Conservation (phyloP, 2,888 invertebrate genomes). For the Synergus umbraculus region DNA sequence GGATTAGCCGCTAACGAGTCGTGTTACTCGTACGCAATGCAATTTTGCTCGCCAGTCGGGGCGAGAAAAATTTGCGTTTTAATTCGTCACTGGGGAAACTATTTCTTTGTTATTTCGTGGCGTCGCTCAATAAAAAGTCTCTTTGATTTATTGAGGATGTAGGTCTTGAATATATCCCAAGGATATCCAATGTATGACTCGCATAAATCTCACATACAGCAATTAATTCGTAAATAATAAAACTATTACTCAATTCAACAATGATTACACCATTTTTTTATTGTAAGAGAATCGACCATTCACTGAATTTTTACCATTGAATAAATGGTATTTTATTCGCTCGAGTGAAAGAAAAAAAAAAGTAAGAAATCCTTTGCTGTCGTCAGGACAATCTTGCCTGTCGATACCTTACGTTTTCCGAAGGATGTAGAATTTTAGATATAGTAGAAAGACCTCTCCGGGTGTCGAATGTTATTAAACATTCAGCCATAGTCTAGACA, state of each 20-base stretch:
- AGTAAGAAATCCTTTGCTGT: background rate
- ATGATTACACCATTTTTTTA: no score
- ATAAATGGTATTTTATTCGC: background rate
- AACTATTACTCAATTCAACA: no score
- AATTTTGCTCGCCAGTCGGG: slow-evolving; percentile 60
- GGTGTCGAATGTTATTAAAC: slow-evolving; percentile 37
- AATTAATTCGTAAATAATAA: no score
- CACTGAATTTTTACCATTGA: background rate
- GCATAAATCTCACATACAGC: no score
- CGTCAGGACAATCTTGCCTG: slow-evolving; percentile 34
- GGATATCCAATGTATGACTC: no score
- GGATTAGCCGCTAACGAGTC: slow-evolving; percentile 74
- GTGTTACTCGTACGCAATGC: slow-evolving; percentile 68
- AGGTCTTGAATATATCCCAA: no score
- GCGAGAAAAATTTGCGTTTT: slow-evolving; percentile 50
- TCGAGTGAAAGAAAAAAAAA: background rate
- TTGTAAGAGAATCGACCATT: no score
- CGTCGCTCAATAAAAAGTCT: background rate
- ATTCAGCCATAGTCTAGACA: slow-evolving; percentile 35
- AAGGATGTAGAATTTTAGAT: background rate
- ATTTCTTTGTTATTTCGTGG: slow-evolving; percentile 11
- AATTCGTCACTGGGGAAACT: slow-evolving; percentile 49
- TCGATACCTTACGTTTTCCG: slow-evolving; percentile 17
- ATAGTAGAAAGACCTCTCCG: slow-evolving; percentile 7
- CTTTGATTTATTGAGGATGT: background rate